Evolutionary conservation across 2,113 vertebrate species (phyloP), one percentile per base, ranked within the genome.

Genomic region (Heteronetta atricapilla): DNA sequence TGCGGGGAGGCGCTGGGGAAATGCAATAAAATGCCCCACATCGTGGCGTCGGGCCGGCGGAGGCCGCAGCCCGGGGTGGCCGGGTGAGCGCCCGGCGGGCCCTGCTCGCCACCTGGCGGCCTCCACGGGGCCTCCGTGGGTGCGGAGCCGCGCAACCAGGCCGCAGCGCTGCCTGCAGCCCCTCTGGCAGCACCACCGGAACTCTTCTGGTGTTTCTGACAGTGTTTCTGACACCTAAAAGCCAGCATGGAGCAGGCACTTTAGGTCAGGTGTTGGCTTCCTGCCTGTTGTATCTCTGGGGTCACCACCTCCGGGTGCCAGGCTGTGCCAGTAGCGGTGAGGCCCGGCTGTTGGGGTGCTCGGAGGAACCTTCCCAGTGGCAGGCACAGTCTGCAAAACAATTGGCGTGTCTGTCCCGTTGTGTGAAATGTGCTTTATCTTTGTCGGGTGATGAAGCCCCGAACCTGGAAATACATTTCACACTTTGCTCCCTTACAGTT

Each of bases 361-460:
- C 82, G 34, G 23, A 73, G 3, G 1, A 26, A n/a, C 67, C 59
- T 74, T 0, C 26, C 0, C 1, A 68, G 82, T 42, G 33, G 6
- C 52, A 76, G 22, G 34, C 5, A 33, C 12, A 19, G 22, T 12
- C 34, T 62, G 68, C 40, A 70, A 76, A 76, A 52, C 70, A 21
- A 15, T 44, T 42, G 52, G 16, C 34, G 28, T 64, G 7, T 2
- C 26, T 11, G 62, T 50, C 34, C 77, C 42, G 46, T 42, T 87
- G 3, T 1, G 18, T 74, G 46, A 55, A 91, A 50, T 1, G 4
- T 31, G 19, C 14, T 81, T 89, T 81, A 74, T 55, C 34, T 88
- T 79, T 17, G 69, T 25, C 29, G 10, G 42, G 29, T 16, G 55
- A 42, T 22, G 40, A 84, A 68, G 31, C 34, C 18, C 53, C 42